A percentile compares a stretch with the other conserved stretches of the same genome.
These are phyloP conservation scores for Scelioninae gen. 1 DNA, from an alignment of 2,888 invertebrate species.

Conservation along the genomic window DNA sequence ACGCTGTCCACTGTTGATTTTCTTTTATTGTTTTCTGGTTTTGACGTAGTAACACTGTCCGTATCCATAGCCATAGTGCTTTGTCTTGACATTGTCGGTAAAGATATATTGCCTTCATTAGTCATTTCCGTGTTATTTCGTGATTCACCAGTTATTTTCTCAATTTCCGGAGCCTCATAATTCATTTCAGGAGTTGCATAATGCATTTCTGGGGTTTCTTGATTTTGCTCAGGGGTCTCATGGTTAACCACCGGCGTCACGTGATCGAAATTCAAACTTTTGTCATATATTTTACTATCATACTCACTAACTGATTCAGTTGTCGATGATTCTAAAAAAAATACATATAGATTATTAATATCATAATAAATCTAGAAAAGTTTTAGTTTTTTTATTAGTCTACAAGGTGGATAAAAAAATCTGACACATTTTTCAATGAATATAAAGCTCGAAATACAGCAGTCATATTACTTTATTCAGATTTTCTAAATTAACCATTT, in stretches of 20 bases:
- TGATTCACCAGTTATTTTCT: constrained; percentile 67
- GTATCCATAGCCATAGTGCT: constrained; percentile 29
- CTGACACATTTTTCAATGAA: too few relatives aligned
- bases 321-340: background rate
- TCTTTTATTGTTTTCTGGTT: constrained; percentile 54
- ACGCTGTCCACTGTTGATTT: too few relatives aligned
- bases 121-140: constrained; percentile 67
- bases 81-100: constrained; percentile 1
- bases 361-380: too few relatives aligned
- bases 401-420: too few relatives aligned
- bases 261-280: constrained; percentile 53
- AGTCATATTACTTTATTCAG: too few relatives aligned
- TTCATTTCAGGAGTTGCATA: constrained; percentile 77
- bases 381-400: too few relatives aligned
- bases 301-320: constrained; percentile 21
- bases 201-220: constrained; percentile 76
- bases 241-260: constrained; percentile 69
- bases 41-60: background rate
- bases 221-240: constrained; percentile 76
- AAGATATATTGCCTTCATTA: constrained; percentile 20
- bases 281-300: constrained; percentile 37
- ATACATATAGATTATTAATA: background rate
- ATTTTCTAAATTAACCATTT: too few relatives aligned
- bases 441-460: too few relatives aligned
- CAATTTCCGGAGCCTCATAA: constrained; percentile 73